phyloP scores from a whole-genome alignment of 1,140 invertebrate genomes.

The Cryptotermes secundus region DNA sequence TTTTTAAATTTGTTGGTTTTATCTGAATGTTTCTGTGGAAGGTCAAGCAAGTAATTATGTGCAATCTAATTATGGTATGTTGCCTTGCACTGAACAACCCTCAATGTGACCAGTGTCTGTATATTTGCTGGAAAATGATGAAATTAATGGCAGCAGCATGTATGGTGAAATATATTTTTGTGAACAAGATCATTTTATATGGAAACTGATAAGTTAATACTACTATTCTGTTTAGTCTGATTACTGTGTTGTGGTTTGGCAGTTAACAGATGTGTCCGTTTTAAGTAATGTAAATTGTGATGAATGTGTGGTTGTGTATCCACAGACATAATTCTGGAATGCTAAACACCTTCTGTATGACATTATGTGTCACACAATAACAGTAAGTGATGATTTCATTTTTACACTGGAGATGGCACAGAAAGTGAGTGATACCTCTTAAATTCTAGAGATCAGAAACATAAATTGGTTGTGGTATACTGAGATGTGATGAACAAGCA shows the following conservation, averaged over 20 bases:
- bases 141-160: background rate
- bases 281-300: background rate
- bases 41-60: conserved; percentile 1
- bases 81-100: background rate
- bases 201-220: background rate
- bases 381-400: background rate
- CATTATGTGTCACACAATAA: background rate
- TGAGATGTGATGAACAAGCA: background rate
- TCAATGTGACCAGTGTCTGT: background rate
- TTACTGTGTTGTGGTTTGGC: background rate
- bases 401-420: background rate
- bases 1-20: background rate
- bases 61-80: background rate
- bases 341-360: background rate
- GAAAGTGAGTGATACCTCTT: background rate
- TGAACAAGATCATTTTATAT: background rate
- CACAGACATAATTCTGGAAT: background rate
- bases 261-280: background rate
- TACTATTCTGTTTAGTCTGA: background rate
- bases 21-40: conserved; percentile 16
- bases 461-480: background rate
- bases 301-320: background rate
- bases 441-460: background rate
- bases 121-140: background rate
- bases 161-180: background rate